Conservation (phyloP, 2,797 vertebrate species). For the Pseudopleuronectes americanus region DNA sequence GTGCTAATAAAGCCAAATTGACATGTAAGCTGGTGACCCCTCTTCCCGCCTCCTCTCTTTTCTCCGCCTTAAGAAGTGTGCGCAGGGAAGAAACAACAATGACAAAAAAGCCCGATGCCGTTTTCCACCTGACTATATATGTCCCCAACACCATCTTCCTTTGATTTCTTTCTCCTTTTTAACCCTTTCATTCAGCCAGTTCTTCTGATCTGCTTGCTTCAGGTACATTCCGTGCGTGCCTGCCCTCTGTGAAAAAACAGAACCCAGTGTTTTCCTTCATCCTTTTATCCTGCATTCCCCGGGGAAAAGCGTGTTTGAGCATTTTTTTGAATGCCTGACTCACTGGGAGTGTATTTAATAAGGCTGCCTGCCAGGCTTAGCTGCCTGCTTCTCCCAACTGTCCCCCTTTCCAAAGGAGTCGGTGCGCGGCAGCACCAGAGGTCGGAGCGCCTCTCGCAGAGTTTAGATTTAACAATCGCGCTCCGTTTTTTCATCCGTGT, state of each 20-base stretch:
- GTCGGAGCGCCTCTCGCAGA: slow-evolving; percentile 30
- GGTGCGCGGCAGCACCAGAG: slow-evolving; percentile 16
- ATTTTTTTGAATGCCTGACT: slow-evolving; percentile 34
- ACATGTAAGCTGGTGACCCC: slow-evolving; percentile 73
- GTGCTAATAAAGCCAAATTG: slow-evolving; percentile 75
- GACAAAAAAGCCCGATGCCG: slow-evolving; percentile 61
- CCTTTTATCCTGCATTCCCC: slow-evolving; percentile 28
- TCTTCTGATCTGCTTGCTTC: slow-evolving; percentile 72
- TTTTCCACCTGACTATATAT: slow-evolving; percentile 42
- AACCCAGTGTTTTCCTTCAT: slow-evolving; percentile 31
- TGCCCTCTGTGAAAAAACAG: slow-evolving; percentile 39
- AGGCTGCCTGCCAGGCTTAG: slow-evolving; percentile 51
- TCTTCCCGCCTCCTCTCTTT: slow-evolving; percentile 50
- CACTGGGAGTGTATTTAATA: slow-evolving; percentile 65
- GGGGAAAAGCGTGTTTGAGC: slow-evolving; percentile 35
- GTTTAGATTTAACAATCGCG: slow-evolving; percentile 62
- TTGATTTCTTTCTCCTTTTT: slow-evolving; percentile 15
- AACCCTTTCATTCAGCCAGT: slow-evolving; percentile 53
- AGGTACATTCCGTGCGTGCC: slow-evolving; percentile 62
- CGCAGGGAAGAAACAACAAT: slow-evolving; percentile 36
- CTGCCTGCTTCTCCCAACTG: slow-evolving; percentile 39
- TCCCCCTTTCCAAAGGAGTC: slow-evolving; percentile 48
- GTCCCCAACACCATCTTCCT: slow-evolving; percentile 36
- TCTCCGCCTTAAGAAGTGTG: slow-evolving; percentile 55
- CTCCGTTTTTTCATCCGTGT: slow-evolving; percentile 48